phyloP scores from a whole-genome alignment of 2,113 vertebrate species.

The Hemicordylus capensis region DNA sequence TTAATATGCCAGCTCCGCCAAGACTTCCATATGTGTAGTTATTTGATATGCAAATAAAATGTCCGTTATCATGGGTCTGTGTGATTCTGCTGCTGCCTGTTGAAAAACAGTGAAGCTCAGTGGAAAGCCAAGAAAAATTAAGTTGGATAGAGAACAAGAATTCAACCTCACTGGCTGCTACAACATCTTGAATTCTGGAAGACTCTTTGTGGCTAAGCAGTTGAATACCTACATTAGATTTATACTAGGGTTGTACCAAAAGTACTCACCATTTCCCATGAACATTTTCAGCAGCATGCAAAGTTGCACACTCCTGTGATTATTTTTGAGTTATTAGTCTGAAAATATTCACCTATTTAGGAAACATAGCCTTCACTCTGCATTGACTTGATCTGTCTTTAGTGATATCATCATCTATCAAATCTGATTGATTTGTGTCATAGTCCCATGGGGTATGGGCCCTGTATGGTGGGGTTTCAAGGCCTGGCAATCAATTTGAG shows the following conservation, averaged over 20 bases:
- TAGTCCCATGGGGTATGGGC: too few species aligned
- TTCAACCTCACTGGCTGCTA: neutral
- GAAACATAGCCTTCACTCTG: neutral
- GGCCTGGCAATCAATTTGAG: too few species aligned
- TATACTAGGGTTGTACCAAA: neutral
- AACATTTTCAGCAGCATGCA: neutral
- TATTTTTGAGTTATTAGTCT: neutral
- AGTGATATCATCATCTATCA: neutral
- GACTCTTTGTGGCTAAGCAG: neutral
- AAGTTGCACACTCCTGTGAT: neutral
- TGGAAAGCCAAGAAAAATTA: neutral
- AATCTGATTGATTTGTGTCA: neutral
- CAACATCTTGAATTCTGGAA: neutral
- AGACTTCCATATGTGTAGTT: neutral
- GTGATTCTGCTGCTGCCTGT: neutral
- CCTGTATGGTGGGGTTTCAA: too few species aligned
- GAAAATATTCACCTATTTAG: neutral
- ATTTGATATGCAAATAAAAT: neutral
- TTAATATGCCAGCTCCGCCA: neutral
- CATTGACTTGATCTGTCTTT: neutral
- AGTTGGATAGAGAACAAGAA: neutral
- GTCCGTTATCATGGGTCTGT: neutral
- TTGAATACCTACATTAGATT: neutral
- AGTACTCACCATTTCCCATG: neutral
- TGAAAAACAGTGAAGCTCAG: neutral